Evolutionary conservation across 2,888 invertebrate genomes (phyloP), one percentile per base, ranked within the genome.

Genomic region (Perizoma flavofasciatum): DNA sequence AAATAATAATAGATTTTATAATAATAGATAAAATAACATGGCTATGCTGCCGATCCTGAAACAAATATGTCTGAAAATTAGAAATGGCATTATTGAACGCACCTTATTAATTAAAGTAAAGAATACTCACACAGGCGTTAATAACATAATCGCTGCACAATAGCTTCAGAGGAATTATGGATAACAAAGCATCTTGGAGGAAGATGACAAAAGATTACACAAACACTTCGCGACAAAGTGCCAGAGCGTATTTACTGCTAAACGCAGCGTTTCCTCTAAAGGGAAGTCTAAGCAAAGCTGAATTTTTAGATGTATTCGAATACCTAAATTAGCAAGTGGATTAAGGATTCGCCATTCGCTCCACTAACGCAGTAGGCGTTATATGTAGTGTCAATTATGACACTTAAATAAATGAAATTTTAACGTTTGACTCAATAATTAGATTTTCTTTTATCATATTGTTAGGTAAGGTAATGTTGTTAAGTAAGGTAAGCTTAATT

Each of bases 221-320:
- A 75, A 74, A 74, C 71, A 74, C 71, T 68, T 72, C 66, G 60
- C 57, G 57, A 64, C 73, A 73, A 77, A 77, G 73, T 74, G 75
- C 77, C 76, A 70, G 68, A 62, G 54, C 61, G 72, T 79, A 77
- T 78, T 78, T 75, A 76, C 76, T 72, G 72, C 75, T 77, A 74
- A 80, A 77, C 72, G 71, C 69, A 70, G 74, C 68, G 70, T 74
- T 70, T 68, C 67, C 63, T 69, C 52, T 43, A 40, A 63, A 62
- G 55, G 59, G 59, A 61, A 56, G 52, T 59, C 60, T 63, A 67
- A 66, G 60, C 56, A 61, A 61, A 50, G 54, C 55, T 55, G 48
- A 39, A 22, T 48, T 34, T 59, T 4, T 4, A 5, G 45, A 59
- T 11, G 46, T 39, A 54, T 47, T 37, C 9, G 33, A 58, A 61